phyloP scores from a whole-genome alignment of 2,113 vertebrate genomes.

The Brachyhypopomus gauderio region DNA sequence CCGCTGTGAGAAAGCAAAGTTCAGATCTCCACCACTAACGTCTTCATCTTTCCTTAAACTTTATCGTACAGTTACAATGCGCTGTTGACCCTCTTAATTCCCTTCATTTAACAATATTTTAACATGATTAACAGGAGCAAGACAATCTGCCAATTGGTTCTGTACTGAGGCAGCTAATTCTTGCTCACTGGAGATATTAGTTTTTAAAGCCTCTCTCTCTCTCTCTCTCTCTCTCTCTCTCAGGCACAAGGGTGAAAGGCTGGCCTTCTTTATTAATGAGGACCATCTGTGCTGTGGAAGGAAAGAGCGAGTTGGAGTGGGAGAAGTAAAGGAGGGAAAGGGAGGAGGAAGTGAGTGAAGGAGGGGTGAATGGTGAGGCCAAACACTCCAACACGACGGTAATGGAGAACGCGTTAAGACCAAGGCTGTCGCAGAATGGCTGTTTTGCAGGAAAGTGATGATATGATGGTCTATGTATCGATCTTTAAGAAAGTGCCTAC shows the following conservation, averaged over 20 bases:
- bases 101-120: constrained; percentile 56
- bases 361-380: constrained; percentile 1
- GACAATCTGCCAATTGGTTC: constrained; percentile 57
- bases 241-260: constrained; percentile 65
- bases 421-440: not conserved
- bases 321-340: not conserved
- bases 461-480: not conserved
- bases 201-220: constrained; percentile 27
- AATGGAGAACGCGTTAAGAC: constrained; percentile 5
- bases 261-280: constrained; percentile 77
- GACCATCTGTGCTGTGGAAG: constrained; percentile 55
- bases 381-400: not conserved
- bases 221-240: constrained; percentile 52
- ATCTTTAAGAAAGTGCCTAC: not conserved
- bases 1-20: not conserved
- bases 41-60: constrained; percentile 18
- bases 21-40: not conserved
- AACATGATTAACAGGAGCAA: constrained; percentile 65
- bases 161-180: constrained; percentile 47
- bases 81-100: constrained; percentile 54
- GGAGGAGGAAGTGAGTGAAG: not conserved
- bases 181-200: constrained; percentile 64
- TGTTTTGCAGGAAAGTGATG: not conserved
- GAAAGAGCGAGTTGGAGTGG: constrained; percentile 17
- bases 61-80: constrained; percentile 33